Conservation (phyloP, 2,113 vertebrate genomes). For the Coptodon bakossiorum region DNA sequence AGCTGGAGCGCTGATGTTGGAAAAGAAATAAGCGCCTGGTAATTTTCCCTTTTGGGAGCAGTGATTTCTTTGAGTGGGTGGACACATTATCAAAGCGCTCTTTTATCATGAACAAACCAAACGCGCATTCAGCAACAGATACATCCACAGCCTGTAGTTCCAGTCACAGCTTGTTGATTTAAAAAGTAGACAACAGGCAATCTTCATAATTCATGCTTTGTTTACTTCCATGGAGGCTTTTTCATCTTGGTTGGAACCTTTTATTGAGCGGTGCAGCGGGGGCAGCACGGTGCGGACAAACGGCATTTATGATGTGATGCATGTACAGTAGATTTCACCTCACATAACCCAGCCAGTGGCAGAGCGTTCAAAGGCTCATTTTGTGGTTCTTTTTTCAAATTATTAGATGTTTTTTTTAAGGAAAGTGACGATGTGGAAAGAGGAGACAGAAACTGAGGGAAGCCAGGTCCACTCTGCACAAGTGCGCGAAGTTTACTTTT, state of each 20-base stretch:
- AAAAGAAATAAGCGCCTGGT: background rate
- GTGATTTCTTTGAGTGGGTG: background rate
- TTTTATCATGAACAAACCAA: slow-evolving; percentile 1
- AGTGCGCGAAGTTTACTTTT: background rate
- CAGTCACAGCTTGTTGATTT: background rate
- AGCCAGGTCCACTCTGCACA: background rate
- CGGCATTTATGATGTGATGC: slow-evolving; percentile 17
- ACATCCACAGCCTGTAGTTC: background rate
- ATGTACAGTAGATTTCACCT: background rate
- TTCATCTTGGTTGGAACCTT: slow-evolving; percentile 3
- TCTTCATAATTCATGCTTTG: slow-evolving; percentile 23
- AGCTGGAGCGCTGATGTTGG: background rate
- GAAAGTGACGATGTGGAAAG: background rate
- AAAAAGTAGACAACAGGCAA: background rate
- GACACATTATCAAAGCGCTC: background rate
- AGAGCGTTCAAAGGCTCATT: background rate
- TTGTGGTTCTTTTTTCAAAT: background rate
- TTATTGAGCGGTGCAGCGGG: background rate
- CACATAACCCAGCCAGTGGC: background rate
- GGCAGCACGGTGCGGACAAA: background rate
- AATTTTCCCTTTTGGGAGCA: background rate
- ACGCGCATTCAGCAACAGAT: background rate
- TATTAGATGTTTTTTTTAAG: background rate
- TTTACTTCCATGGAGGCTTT: background rate
- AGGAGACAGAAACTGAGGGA: background rate